Evolutionary conservation across 1,140 invertebrate genomes (phyloP), one percentile per base, ranked within the genome.

Genomic region (Helicoverpa zea): DNA sequence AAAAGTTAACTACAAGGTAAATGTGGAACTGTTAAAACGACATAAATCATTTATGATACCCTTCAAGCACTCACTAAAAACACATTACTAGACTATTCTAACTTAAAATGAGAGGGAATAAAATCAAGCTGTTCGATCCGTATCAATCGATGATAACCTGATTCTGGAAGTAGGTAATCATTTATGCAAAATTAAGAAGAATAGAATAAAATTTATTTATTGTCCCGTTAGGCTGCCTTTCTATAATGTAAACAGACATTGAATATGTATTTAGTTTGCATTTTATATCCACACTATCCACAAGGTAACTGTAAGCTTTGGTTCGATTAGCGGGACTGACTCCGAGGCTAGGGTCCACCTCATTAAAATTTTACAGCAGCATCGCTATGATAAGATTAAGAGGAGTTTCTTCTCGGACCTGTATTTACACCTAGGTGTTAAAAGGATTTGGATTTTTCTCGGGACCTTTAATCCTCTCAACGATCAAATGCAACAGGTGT

Each of bases 351-450:
- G 76, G 74, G 63, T 64, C 68, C n/a, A 66, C 54, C 81, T 88
- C 85, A 88, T 88, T 86, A 88, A 88, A 88, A 86, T 88, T 84
- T 88, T 85, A 86, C 81, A 79, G 76, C 83, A 81, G 74, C 81
- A 79, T 79, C 79, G 79, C 59, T 81, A 70, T 83, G 80, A 84
- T 84, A 86, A 85, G 83, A 86, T 84, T 78, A 79, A 84, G 79
- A 16, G 43, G 23, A 54, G 68, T 72, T 18, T 49, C 47, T 13
- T 18, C 18, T 52, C 12, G 49, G 68, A 73, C 64, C 12, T 10
- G 35, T 7, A 68, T 75, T 75, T 35, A 29, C 23, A 43, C 51
- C 7, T 13, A 77, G 51, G 61, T 77, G 75, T 35, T 64, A 76
- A 9, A 16, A 64, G 13, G 2, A 66, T n/a, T n/a, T 77, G 2